Evolutionary conservation across 2,797 vertebrate species (phyloP).

Genomic region (Fratercula arctica): DNA sequence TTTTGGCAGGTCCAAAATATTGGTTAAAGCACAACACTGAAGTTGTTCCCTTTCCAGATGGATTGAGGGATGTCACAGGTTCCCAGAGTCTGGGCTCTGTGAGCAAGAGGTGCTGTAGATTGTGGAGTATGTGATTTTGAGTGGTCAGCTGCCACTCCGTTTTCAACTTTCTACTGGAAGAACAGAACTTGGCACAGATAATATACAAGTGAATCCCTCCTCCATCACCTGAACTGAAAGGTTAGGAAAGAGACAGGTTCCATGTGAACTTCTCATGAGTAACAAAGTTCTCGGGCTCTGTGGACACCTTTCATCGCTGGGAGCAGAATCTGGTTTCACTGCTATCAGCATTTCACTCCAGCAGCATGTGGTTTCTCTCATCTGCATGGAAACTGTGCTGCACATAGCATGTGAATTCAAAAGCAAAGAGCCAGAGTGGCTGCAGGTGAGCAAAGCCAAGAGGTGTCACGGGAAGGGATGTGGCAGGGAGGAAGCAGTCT

Average conservation of each 20-base stretch:
- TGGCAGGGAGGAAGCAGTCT: conserved; percentile 53
- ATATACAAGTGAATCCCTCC: neutral
- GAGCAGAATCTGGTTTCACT: conserved; percentile 35
- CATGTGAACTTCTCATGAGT: neutral
- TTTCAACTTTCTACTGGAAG: conserved; percentile 1
- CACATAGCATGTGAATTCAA: neutral
- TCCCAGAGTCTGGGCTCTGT: neutral
- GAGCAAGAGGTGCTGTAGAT: neutral
- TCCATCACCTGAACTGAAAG: neutral
- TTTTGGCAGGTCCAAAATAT: neutral
- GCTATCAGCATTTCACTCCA: neutral
- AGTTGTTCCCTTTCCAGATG: neutral
- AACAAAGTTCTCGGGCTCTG: neutral
- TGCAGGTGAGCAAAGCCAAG: conserved; percentile 66
- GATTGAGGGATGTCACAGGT: neutral
- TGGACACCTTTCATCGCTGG: neutral
- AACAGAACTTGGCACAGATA: neutral
- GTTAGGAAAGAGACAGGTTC: neutral
- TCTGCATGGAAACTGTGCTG: neutral
- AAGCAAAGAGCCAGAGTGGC: conserved; percentile 20
- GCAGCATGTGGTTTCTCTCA: conserved; percentile 52
- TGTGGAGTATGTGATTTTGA: neutral
- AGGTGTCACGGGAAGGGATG: conserved; percentile 53
- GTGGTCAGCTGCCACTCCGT: neutral
- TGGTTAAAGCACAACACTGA: neutral